Evolutionary conservation across 2,888 invertebrate genomes (phyloP), one percentile per base, ranked within the genome.

Genomic region (Apocheima hispidaria): DNA sequence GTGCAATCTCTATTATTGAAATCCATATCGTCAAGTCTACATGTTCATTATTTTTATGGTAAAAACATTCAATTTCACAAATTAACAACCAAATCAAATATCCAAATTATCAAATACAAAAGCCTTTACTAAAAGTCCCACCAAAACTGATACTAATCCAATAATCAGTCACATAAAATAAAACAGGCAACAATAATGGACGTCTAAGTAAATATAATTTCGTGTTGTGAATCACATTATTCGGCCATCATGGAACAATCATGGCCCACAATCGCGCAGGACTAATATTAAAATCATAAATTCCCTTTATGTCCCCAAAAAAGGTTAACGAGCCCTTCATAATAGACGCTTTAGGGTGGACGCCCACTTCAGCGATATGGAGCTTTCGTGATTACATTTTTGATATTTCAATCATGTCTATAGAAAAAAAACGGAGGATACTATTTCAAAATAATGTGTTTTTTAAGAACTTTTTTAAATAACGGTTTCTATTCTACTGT

Each of bases 271-370:
- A 69, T 66, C 64, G 57, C 63, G 50, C 43, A 28, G 33, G 53
- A 68, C 70, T 73, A 71, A 76, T 78, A 79, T 77, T 77, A 72
- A 72, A 73, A 69, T 71, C 65, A 75, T 78, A 74, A 75, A 77
- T 77, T 73, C 55, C 59, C 66, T 72, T 77, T 69, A 74, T 65
- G 70, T 61, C 65, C 55, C 65, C 60, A 63, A 72, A 74, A 77
- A 76, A 77, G 73, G 74, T 74, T 71, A 73, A 74, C 73, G 74
- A 76, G 70, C 50, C 43, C 57, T 67, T 72, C 66, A 69, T 71
- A 68, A 60, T 62, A 56, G 55, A 55, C 44, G 23, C 21, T 55
- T 50, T 41, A 30, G 50, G 44, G 41, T 38, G 44, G 28, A 20
- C 36, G 36, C 36, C 53, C 43, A 48, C 53, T 54, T 50, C 38